phyloP scores from a whole-genome alignment of 1,140 invertebrate species.

The Zaprionus ghesquierei region DNA sequence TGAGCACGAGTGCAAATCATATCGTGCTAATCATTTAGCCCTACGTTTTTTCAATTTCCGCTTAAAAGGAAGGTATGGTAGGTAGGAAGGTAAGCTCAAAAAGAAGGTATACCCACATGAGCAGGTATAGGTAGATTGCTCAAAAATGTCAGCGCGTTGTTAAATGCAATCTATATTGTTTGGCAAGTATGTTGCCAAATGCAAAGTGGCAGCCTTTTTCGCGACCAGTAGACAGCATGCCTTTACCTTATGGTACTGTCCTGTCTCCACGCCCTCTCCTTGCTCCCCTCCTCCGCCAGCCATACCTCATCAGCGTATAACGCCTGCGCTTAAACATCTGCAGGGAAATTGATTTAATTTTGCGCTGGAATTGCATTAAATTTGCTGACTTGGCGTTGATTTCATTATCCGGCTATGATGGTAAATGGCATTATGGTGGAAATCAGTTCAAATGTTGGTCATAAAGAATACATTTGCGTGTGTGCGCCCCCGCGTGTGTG shows the following conservation, averaged over 20 bases:
- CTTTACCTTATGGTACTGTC: no score
- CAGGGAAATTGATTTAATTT: slow-evolving; percentile 47
- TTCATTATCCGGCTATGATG: slow-evolving; percentile 51
- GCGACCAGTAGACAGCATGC: neutral
- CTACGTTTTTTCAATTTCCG: no score
- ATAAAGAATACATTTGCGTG: slow-evolving; percentile 5
- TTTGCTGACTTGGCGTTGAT: slow-evolving; percentile 64
- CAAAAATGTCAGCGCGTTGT: neutral
- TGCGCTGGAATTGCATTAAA: slow-evolving; percentile 50
- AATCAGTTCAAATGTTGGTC: slow-evolving; percentile 24
- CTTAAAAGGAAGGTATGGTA: no score
- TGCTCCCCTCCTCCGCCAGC: neutral
- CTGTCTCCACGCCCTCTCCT: neutral
- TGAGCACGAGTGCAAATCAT: no score
- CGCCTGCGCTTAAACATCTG: neutral
- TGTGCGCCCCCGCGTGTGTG: slow-evolving; percentile 21
- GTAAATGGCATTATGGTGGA: slow-evolving; percentile 24
- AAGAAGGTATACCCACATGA: no score
- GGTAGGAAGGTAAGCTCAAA: no score
- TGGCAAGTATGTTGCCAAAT: slow-evolving; percentile 26
- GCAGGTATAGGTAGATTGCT: neutral
- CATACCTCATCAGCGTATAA: neutral
- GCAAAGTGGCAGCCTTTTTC: slow-evolving; percentile 18
- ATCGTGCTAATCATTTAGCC: no score
- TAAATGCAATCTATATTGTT: slow-evolving; percentile 51